These are phyloP conservation scores for Tragelaphus buxtoni DNA, from an alignment of 2,113 vertebrate genomes.

Conservation along the genomic window DNA sequence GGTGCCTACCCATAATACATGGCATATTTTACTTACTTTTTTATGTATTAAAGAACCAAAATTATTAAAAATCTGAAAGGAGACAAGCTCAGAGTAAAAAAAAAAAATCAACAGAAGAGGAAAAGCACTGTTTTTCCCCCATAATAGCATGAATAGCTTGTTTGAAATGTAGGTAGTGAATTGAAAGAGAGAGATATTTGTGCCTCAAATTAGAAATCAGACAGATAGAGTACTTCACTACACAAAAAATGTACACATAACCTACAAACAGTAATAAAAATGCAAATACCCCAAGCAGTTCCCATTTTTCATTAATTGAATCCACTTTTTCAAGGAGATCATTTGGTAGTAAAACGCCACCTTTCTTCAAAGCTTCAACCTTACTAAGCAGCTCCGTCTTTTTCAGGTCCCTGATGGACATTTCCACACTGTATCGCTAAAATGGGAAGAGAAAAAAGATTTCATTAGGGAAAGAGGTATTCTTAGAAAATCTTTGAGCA, in stretches of 20 bases:
- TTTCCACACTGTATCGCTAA: constrained; percentile 93
- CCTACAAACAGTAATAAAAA: constrained; percentile 88
- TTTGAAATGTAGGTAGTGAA: constrained; percentile 82
- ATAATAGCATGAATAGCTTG: constrained; percentile 81
- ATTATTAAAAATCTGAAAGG: constrained; percentile 83
- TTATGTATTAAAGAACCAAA: constrained; percentile 84
- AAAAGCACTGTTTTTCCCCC: constrained; percentile 74
- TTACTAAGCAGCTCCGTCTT: constrained; percentile 90
- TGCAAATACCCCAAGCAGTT: constrained; percentile 93
- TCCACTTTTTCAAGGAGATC: constrained; percentile 91
- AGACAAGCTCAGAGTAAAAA: constrained; percentile 79
- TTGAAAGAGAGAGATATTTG: constrained; percentile 84
- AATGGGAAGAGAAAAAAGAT: constrained; percentile 67
- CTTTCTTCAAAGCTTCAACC: constrained; percentile 91
- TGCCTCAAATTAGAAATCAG: constrained; percentile 86
- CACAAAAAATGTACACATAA: constrained; percentile 83
- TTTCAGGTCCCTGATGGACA: constrained; percentile 91
- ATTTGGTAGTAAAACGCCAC: constrained; percentile 85
- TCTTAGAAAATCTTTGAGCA: constrained; percentile 35
- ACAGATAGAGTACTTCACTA: constrained; percentile 83
- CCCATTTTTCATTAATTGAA: constrained; percentile 94
- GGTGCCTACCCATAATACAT: constrained; percentile 83
- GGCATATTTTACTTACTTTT: constrained; percentile 86
- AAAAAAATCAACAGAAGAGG: constrained; percentile 72
- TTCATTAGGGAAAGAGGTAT: constrained; percentile 54